Conservation (phyloP, 2,113 vertebrate species). For the Phaetusa simplex region DNA sequence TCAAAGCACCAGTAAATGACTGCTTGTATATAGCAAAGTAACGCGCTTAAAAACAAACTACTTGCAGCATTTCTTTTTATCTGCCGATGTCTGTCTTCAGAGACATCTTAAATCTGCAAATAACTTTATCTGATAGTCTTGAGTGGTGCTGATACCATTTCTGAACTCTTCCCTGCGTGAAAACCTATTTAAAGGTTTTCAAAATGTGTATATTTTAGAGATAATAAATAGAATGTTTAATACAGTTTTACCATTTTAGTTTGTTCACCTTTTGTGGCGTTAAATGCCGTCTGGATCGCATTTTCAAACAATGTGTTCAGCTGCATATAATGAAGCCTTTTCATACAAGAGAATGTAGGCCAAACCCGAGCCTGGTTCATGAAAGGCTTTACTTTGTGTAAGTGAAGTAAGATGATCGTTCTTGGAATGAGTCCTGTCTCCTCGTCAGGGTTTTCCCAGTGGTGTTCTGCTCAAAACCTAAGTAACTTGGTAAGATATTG, state of each 20-base stretch:
- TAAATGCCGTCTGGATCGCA: background rate
- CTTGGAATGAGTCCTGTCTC: background rate
- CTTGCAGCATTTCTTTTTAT: background rate
- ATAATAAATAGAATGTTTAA: background rate
- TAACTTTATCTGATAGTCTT: background rate
- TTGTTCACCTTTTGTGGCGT: background rate
- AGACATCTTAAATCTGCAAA: background rate
- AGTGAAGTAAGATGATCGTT: background rate
- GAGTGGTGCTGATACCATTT: background rate
- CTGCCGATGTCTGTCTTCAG: background rate
- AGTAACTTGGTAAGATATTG: background rate
- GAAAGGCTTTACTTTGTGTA: background rate
- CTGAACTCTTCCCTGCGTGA: background rate
- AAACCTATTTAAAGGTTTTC: background rate
- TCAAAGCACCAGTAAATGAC: background rate
- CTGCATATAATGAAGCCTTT: conserved; percentile 7
- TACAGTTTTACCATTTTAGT: background rate
- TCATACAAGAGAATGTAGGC: background rate
- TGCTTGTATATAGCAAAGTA: background rate
- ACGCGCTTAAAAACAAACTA: background rate
- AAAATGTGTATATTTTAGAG: background rate
- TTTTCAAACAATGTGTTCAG: background rate
- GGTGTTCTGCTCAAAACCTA: background rate
- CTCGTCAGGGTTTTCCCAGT: background rate
- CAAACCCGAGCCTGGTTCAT: background rate